Base-by-base conservation (phyloP, 2,797 vertebrate genomes). In the Eidolon dupreanum region DNA sequence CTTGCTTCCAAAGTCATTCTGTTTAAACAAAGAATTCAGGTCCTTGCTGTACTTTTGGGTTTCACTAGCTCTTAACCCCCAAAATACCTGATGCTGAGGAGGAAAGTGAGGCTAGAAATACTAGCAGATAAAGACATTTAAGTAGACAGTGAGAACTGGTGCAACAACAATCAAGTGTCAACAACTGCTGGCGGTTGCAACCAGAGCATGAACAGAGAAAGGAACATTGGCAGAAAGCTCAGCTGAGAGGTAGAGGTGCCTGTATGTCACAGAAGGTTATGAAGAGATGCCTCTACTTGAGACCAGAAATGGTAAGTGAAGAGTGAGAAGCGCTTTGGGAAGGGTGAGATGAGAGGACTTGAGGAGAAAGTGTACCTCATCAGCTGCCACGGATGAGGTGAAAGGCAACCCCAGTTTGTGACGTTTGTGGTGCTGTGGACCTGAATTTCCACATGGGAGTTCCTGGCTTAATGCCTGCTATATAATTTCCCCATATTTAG, bases 151-250 rank as follows among this genome's bases (percentile, higher is more conserved):
- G 55, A 24, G 7, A 24, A 19, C 2, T 5, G 71, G 24, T 49
- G 61, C 53, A 11, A n/a, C 0, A 13, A 9, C 0, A 0, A 26
- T 6, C 41, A 4, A 49, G 49, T 49, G 49, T 49, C 1, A 49
- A 49, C 8, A 28, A 20, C 26, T 24, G n/a, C 57, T 41, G 71
- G 41, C 15, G 5, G 31, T 11, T 24, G 79, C 49, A 22, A 17
- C 33, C 5, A 4, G 36, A 79, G 2, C 1, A 1, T 0, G 28
- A 16, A 15, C 1, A 16, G 57, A 63, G 57, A 31, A 10, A 66
- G n/a, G 53, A 6, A 78, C 15, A 26, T 0, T 2, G 31, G 2
- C 26, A 19, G 24, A 10, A n/a, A 53, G 22, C 33, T 65, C 53
- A 19, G 51, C 7, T 26, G 36, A 84, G 71, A 26, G 9, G 10